Conservation (phyloP, 2,797 vertebrate genomes). For the Myotis pilosus region DNA sequence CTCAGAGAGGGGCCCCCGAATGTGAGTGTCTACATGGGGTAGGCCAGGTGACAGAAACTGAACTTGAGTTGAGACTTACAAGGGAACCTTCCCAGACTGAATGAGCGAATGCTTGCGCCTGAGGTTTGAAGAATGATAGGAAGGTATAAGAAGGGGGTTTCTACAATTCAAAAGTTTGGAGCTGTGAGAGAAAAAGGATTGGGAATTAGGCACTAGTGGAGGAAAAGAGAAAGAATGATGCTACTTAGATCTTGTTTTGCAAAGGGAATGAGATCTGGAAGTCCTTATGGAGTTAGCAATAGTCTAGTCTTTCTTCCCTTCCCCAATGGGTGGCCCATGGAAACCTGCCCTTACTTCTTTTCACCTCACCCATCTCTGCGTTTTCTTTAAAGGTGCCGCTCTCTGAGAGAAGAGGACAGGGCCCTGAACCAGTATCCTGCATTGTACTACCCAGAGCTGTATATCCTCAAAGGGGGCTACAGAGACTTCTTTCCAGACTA, state of each 20-base stretch:
- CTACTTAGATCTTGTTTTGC: conserved; percentile 7
- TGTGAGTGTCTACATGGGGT: conserved; percentile 74
- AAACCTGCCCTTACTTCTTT: not conserved
- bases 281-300: not conserved
- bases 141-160: not conserved
- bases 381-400: conserved; percentile 79
- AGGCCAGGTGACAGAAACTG: not conserved
- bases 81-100: not conserved
- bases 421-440: conserved; percentile 81
- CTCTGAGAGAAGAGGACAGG: conserved; percentile 82
- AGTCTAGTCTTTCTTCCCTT: not conserved
- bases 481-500: conserved; percentile 82
- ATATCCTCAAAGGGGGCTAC: conserved; percentile 84
- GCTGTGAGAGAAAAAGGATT: not conserved
- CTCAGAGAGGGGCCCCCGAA: conserved; percentile 83
- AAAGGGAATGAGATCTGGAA: not conserved
- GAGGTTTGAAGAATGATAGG: not conserved
- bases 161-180: conserved; percentile 13
- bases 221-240: not conserved
- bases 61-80: not conserved
- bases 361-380: not conserved
- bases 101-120: not conserved
- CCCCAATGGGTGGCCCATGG: not conserved
- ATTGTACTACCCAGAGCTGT: conserved; percentile 84
- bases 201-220: not conserved